Evolutionary conservation across 1,140 invertebrate species (phyloP).

Genomic region (Trichonephila inaurata): DNA sequence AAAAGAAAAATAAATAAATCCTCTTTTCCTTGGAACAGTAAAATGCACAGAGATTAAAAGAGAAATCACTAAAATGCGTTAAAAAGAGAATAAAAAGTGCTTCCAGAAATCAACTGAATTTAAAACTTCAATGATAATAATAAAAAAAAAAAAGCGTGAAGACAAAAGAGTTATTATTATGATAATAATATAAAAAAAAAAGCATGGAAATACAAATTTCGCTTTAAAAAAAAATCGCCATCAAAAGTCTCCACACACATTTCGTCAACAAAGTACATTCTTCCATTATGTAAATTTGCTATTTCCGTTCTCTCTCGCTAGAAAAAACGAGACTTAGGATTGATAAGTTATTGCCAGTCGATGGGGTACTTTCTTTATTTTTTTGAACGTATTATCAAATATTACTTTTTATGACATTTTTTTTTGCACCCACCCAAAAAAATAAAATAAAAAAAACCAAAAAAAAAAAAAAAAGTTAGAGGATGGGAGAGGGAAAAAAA

Average conservation of each 20-base stretch:
- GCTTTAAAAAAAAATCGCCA: slow-evolving; percentile 51
- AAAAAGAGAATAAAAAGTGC: neutral
- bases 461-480: neutral
- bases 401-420: slow-evolving; percentile 45
- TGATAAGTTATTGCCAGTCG: slow-evolving; percentile 70
- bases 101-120: neutral
- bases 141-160: neutral
- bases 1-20: neutral
- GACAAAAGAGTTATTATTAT: slow-evolving; percentile 14
- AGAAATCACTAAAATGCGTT: neutral
- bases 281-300: slow-evolving; percentile 73
- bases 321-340: slow-evolving; percentile 34
- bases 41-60: slow-evolving; percentile 44
- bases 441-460: slow-evolving; percentile 23
- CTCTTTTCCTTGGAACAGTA: neutral
- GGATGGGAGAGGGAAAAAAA: slow-evolving; percentile 24
- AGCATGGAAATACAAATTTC: slow-evolving; percentile 29
- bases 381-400: slow-evolving; percentile 36
- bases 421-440: neutral
- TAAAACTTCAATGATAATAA: neutral
- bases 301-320: slow-evolving; percentile 13
- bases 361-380: slow-evolving; percentile 26
- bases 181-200: slow-evolving; percentile 11
- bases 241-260: slow-evolving; percentile 53
- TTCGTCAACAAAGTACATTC: slow-evolving; percentile 71